Evolutionary conservation across 1,140 invertebrate genomes (phyloP).

Genomic region (Danaus plexippus): DNA sequence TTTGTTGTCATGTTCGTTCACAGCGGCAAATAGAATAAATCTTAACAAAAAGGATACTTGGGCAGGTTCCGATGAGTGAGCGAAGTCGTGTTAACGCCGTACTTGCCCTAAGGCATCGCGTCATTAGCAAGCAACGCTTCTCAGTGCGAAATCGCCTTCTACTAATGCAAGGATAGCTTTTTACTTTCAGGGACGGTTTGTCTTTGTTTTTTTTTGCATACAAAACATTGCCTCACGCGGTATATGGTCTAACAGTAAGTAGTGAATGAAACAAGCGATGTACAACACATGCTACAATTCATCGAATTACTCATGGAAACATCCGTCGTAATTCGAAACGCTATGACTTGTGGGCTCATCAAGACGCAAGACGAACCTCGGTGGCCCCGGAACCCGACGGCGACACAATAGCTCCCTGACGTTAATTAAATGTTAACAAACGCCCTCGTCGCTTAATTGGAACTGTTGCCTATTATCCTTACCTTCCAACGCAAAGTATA

Average conservation of each 20-base stretch:
- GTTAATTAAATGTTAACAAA: slow-evolving; percentile 72
- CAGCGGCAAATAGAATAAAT: slow-evolving; percentile 22
- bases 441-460: slow-evolving; percentile 70
- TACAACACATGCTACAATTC: slow-evolving; percentile 21
- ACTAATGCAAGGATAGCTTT: slow-evolving; percentile 18
- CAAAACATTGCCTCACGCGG: slow-evolving; percentile 14
- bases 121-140: slow-evolving; percentile 59
- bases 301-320: slow-evolving; percentile 16
- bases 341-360: slow-evolving; percentile 54
- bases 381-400: slow-evolving; percentile 48
- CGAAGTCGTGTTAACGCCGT: slow-evolving; percentile 39
- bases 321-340: slow-evolving; percentile 38
- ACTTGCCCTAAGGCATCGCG: slow-evolving; percentile 42
- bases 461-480: slow-evolving; percentile 70
- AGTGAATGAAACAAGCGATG: slow-evolving; percentile 24
- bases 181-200: neutral
- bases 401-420: slow-evolving; percentile 65
- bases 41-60: slow-evolving; percentile 43
- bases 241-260: neutral
- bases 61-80: slow-evolving; percentile 47
- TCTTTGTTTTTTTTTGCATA: slow-evolving; percentile 4
- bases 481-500: slow-evolving; percentile 59
- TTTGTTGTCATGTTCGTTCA: neutral
- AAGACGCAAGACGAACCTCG: slow-evolving; percentile 51
- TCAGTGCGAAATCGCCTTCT: slow-evolving; percentile 28